Conservation (phyloP, 2,113 vertebrate species). For the Cariama cristata region DNA sequence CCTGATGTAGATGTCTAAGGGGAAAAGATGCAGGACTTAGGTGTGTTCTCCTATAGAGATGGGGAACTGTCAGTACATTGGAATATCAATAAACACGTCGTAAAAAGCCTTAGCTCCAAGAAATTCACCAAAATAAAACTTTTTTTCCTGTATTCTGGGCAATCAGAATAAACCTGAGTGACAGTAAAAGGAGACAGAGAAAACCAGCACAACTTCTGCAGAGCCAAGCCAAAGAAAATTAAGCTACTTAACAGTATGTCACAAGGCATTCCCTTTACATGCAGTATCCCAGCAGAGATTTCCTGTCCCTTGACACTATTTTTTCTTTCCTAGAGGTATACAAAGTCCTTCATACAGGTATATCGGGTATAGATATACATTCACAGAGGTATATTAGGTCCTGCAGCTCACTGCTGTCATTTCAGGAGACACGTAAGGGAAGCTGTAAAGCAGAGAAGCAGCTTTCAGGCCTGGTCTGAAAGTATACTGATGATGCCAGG, state of each 20-base stretch:
- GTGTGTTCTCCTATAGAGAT: neutral
- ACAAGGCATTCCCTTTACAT: neutral
- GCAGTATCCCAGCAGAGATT: neutral
- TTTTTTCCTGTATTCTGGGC: too few relatives aligned
- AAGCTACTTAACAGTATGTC: neutral
- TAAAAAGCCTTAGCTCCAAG: neutral
- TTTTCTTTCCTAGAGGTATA: neutral
- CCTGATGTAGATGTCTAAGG: neutral
- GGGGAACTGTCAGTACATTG: neutral
- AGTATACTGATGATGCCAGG: neutral
- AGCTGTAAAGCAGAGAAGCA: neutral
- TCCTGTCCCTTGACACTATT: neutral
- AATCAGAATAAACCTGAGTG: neutral
- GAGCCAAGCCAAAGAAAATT: neutral
- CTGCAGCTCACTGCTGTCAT: neutral
- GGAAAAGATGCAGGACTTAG: neutral
- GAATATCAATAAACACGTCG: neutral
- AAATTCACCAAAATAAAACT: neutral
- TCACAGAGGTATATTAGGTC: neutral
- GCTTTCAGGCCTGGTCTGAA: neutral
- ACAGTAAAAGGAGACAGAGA: neutral
- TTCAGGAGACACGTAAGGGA: neutral
- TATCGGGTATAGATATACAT: neutral
- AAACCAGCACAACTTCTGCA: neutral
- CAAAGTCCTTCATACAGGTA: neutral